Percentiles rank a stretch among this genome's conserved stretches.
phyloP scores from a whole-genome alignment of 2,113 vertebrate genomes.

The Poecile atricapillus region DNA sequence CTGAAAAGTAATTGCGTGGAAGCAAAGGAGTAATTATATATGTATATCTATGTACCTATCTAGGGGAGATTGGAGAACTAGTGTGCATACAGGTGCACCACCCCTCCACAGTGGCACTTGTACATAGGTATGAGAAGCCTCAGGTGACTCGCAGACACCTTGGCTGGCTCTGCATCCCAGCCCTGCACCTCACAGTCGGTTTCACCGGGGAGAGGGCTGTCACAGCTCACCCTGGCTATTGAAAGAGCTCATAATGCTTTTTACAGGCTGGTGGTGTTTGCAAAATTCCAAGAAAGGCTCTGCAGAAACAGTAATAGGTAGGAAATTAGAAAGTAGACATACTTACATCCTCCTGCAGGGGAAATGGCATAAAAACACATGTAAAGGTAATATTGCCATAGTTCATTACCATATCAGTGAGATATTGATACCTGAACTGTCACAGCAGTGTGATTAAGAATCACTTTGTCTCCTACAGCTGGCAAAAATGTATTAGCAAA shows the following conservation, averaged over 20 bases:
- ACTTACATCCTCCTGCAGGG: not conserved
- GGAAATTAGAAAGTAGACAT: not conserved
- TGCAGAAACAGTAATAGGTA: not conserved
- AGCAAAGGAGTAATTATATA: not conserved
- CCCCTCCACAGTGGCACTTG: too few species aligned
- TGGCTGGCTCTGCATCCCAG: not conserved
- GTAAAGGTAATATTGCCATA: not conserved
- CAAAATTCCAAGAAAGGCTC: not conserved
- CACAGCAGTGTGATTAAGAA: not conserved
- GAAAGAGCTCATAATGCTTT: not conserved
- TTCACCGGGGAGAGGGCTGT: not conserved
- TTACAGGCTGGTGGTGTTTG: not conserved
- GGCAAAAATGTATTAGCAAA: not conserved
- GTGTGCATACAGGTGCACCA: too few species aligned
- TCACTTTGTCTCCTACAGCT: not conserved
- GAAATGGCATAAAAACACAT: not conserved
- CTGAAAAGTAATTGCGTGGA: not conserved
- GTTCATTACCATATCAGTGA: not conserved
- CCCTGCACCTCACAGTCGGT: not conserved
- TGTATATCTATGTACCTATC: not conserved
- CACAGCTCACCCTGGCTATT: not conserved
- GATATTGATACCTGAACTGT: not conserved
- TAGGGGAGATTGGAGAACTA: not conserved
- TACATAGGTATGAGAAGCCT: not conserved
- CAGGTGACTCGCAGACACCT: rapidly evolving